A percentile compares a stretch with the other conserved stretches of the same genome.
phyloP scores from a whole-genome alignment of 2,888 invertebrate species.

The Lamellibrachia satsuma region DNA sequence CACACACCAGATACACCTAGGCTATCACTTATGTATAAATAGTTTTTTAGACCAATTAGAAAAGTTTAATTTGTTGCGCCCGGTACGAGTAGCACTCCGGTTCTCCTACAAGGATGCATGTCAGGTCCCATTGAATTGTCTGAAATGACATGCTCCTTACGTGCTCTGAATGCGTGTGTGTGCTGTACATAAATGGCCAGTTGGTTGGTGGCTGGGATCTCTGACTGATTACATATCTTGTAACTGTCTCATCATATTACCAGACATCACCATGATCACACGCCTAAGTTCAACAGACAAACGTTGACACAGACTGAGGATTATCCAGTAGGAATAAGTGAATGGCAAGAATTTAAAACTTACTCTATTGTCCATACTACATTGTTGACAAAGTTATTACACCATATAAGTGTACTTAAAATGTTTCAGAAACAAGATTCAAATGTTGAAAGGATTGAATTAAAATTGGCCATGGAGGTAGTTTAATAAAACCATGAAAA shows the following conservation, averaged over 20 bases:
- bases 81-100: not conserved
- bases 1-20: no score
- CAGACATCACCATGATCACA: not conserved
- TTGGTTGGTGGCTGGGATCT: not conserved
- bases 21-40: not conserved
- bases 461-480: not conserved
- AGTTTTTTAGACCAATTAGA: constrained; percentile 13
- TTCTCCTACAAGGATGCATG: not conserved
- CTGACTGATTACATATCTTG: constrained; percentile 9
- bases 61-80: not conserved
- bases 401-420: not conserved
- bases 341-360: not conserved
- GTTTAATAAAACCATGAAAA: not conserved
- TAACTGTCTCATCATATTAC: not conserved
- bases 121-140: not conserved
- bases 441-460: not conserved
- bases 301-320: not conserved
- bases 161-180: not conserved
- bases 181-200: not conserved
- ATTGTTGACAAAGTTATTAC: not conserved
- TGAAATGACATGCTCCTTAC: not conserved
- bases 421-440: not conserved
- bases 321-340: not conserved
- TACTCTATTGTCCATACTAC: not conserved
- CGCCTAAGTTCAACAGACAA: not conserved